A percentile compares a stretch with the other conserved stretches of the same genome.
Evolutionary conservation across 1,140 invertebrate species (phyloP).

Genomic region (Agrilus planipennis): DNA sequence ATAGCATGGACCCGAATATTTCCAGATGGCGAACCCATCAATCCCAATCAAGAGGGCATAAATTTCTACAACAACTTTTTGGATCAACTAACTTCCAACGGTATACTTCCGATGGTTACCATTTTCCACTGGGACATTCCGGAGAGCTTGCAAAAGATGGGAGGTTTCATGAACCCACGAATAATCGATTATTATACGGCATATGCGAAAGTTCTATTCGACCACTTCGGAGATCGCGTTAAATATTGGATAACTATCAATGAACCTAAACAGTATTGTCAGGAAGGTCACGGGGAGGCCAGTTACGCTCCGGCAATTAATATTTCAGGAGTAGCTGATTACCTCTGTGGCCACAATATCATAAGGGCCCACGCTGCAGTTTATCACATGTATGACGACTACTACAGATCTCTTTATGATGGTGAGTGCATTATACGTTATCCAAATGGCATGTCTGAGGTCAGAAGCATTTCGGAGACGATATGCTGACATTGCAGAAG

Average conservation of each 20-base stretch:
- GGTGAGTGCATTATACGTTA: no score
- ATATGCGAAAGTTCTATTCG: constrained; percentile 19
- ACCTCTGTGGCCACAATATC: constrained; percentile 39
- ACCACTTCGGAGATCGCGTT: constrained; percentile 32
- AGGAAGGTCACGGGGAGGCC: constrained; percentile 13
- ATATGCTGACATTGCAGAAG: no score
- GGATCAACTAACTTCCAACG: constrained; percentile 35
- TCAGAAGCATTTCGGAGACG: no score
- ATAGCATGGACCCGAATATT: constrained; percentile 48
- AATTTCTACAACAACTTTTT: constrained; percentile 51
- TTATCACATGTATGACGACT: constrained; percentile 40
- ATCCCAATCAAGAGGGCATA: constrained; percentile 45
- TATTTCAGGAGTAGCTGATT: constrained; percentile 38
- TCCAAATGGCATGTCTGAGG: no score
- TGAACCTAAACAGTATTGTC: constrained; percentile 23
- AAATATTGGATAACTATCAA: constrained; percentile 31
- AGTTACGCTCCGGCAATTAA: constrained; percentile 23
- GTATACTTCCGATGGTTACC: constrained; percentile 48
- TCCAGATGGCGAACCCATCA: constrained; percentile 37
- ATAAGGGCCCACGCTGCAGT: constrained; percentile 39
- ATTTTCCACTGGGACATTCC: constrained; percentile 19
- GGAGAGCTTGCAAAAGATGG: constrained; percentile 22
- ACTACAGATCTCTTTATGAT: no score
- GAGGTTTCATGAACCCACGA: constrained; percentile 23
- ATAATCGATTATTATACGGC: constrained; percentile 24